Percentiles rank a stretch among this genome's conserved stretches.
Conservation (phyloP, 2,888 invertebrate species). For the Clanis bilineata region DNA sequence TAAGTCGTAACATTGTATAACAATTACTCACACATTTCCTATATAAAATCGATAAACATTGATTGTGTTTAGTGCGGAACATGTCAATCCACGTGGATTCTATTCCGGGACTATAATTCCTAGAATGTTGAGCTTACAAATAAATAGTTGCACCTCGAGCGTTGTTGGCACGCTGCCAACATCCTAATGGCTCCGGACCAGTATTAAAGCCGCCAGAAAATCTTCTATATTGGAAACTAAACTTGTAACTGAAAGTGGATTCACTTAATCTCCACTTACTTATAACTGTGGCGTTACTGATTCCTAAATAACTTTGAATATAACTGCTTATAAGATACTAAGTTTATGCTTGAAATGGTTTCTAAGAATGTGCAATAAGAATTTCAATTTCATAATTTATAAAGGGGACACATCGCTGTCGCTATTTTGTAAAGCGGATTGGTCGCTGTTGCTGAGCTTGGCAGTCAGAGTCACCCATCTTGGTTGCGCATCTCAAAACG, state of each 20-base stretch:
- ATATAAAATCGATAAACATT: constrained; percentile 4
- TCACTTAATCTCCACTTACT: constrained; percentile 52
- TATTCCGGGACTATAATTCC: constrained; percentile 78
- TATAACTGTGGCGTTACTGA: constrained; percentile 2
- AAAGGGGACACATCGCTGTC: too few relatives aligned
- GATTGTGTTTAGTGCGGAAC: constrained; percentile 5
- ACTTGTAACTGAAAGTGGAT: constrained; percentile 64
- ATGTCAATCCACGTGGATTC: constrained; percentile 55
- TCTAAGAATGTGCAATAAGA: too few relatives aligned
- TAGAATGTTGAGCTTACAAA: constrained; percentile 77
- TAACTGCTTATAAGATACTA: neutral
- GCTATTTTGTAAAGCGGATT: too few relatives aligned
- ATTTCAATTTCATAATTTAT: too few relatives aligned
- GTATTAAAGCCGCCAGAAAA: constrained; percentile 70
- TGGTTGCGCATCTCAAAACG: too few relatives aligned
- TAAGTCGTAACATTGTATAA: too few relatives aligned
- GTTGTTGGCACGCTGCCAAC: constrained; percentile 65
- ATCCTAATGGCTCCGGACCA: constrained; percentile 73
- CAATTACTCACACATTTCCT: neutral
- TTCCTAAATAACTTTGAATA: constrained; percentile 2
- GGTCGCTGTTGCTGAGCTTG: too few relatives aligned
- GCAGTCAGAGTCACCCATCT: too few relatives aligned
- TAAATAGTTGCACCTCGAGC: constrained; percentile 71
- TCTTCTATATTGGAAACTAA: constrained; percentile 70
- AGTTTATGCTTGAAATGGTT: neutral